Conservation (phyloP, 1,140 invertebrate species). For the Drosophila eugracilis region DNA sequence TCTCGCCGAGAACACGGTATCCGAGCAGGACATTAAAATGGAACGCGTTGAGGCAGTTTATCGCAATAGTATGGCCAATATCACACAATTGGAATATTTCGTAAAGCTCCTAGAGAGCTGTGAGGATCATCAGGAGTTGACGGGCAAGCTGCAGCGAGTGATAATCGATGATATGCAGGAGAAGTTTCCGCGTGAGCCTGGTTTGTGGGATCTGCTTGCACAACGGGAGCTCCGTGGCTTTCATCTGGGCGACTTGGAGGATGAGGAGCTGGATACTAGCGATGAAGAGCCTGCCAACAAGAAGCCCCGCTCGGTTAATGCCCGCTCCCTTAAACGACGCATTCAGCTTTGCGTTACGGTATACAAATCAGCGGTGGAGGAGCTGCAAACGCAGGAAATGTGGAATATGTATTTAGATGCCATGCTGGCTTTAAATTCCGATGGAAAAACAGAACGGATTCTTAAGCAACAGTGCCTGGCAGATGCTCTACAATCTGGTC, state of each 20-base stretch:
- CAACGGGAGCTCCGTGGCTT: constrained; percentile 74
- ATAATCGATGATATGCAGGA: constrained; percentile 75
- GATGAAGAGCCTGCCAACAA: constrained; percentile 40
- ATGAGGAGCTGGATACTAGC: constrained; percentile 30
- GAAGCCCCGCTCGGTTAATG: constrained; percentile 16
- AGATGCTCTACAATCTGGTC: constrained; percentile 69
- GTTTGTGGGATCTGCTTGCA: constrained; percentile 71
- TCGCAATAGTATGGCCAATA: constrained; percentile 66
- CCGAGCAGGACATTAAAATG: constrained; percentile 67
- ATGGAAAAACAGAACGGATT: constrained; percentile 47
- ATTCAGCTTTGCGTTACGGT: constrained; percentile 68
- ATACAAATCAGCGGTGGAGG: constrained; percentile 71
- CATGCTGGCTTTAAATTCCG: constrained; percentile 67
- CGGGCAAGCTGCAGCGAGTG: constrained; percentile 54
- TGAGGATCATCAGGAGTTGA: constrained; percentile 62
- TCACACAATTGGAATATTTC: constrained; percentile 67
- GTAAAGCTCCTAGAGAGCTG: constrained; percentile 65
- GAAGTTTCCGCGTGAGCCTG: constrained; percentile 63
- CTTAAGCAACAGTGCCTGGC: constrained; percentile 63
- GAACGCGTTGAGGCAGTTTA: constrained; percentile 71
- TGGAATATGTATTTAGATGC: constrained; percentile 68
- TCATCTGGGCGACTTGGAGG: constrained; percentile 59
- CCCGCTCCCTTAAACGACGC: constrained; percentile 57
- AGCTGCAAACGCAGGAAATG: constrained; percentile 61
- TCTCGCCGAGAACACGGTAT: constrained; percentile 55